Base-by-base conservation (phyloP, 2,888 invertebrate genomes). In the Nomada ruficornis region DNA sequence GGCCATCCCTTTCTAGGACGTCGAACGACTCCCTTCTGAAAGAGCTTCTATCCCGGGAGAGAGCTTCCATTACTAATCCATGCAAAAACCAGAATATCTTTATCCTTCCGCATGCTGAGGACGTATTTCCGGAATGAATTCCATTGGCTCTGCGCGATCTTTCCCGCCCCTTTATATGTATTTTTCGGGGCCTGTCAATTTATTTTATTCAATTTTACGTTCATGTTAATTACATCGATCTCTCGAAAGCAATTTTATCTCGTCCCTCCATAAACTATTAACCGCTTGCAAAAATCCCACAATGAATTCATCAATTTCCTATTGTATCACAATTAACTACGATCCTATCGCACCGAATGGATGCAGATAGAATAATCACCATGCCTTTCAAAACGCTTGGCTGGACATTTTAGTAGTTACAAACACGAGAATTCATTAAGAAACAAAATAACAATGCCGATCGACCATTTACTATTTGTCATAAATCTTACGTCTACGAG, bases 1-100 rank as follows among this genome's bases (percentile, higher is more conserved):
- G 88, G 86, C 83, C 84, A 88, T 90, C 91, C 90, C 91, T 90
- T 88, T 89, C 89, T 87, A 89, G 89, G 90, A 88, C 88, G 87
- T 86, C 89, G 89, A 90, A 91, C 89, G 92, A 89, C 88, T 90
- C 90, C 86, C 83, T 82, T 77, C 90, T 89, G 91, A 92, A 92
- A 93, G 93, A 91, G 92, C 92, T 90, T 89, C 91, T 88, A 93
- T 93, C 92, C 93, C 92, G 90, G 90, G 92, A 90, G 90, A 91
- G 92, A 93, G 93, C 92, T 93, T 93, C 93, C 92, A 93, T 93
- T 93, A 93, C 93, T 93, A 93, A 93, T 93, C 93, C 93, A 93
- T 93, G 93, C 93, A 93, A 93, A 93, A 93, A 93, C 93, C 93
- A 91, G 93, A 93, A 93, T 93, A 93, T 93, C 92, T 93, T 93